These are phyloP conservation scores for Chaetodon trifasciatus DNA, from an alignment of 2,797 vertebrate genomes.

Conservation along the genomic window DNA sequence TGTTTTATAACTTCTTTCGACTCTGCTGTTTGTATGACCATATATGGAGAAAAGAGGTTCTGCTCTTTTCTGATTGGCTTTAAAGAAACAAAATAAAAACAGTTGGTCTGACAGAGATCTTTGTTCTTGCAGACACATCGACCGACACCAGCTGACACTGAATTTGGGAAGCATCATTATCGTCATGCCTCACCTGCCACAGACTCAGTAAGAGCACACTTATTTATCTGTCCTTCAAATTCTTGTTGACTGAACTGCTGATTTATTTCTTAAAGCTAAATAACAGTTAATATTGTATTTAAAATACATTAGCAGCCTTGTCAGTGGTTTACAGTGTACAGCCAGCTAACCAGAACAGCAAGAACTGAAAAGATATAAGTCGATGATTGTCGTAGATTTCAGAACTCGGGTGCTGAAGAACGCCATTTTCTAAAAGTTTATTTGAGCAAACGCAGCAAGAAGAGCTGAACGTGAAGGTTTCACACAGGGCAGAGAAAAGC, in stretches of 20 bases:
- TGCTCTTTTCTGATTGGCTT: slow-evolving; percentile 3
- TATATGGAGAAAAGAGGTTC: background rate
- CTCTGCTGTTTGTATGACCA: background rate
- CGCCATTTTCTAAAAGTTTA: background rate
- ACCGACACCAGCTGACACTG: background rate
- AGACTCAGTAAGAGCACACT: slow-evolving; percentile 22
- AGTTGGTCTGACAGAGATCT: background rate
- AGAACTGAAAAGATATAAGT: no score
- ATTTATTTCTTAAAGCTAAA: background rate
- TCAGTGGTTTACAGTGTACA: background rate
- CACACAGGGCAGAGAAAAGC: background rate
- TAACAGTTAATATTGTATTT: background rate
- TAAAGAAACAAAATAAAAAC: background rate
- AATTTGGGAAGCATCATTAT: background rate
- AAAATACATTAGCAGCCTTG: background rate
- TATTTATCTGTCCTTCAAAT: background rate
- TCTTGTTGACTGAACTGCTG: background rate
- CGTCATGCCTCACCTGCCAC: background rate
- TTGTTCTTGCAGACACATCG: background rate
- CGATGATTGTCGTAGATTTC: background rate
- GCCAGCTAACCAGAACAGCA: no score
- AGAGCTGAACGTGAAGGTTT: background rate
- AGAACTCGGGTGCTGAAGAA: background rate
- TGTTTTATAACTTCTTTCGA: background rate
- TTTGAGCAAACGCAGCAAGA: background rate